A percentile compares a stretch with the other conserved stretches of the same genome.
These are phyloP conservation scores for Ochropleura plecta DNA, from an alignment of 2,888 invertebrate genomes.

Conservation along the genomic window DNA sequence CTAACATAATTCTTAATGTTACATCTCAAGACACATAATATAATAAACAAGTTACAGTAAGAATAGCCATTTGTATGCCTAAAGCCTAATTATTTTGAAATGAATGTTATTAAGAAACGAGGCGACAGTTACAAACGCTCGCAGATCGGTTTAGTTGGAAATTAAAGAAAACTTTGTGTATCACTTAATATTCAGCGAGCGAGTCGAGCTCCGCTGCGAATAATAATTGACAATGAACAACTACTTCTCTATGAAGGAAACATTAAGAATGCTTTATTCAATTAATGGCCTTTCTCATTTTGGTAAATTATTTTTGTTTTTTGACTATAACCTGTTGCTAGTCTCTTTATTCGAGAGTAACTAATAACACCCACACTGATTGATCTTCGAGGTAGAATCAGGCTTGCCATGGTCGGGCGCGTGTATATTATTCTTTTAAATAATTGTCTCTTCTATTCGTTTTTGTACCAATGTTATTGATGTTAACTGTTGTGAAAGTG, in stretches of 20 bases:
- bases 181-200: slow-evolving; percentile 55
- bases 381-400: not conserved
- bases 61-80: slow-evolving; percentile 1
- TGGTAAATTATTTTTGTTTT: not conserved
- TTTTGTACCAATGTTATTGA: not conserved
- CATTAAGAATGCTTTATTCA: slow-evolving; percentile 11
- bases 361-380: not conserved
- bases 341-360: not conserved
- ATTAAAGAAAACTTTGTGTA: slow-evolving; percentile 54
- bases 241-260: slow-evolving; percentile 12
- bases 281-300: slow-evolving; percentile 17
- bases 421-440: not conserved
- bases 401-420: too few species aligned
- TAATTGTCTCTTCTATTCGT: not conserved
- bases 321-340: not conserved
- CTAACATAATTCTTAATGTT: not conserved
- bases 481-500: too few species aligned
- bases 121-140: slow-evolving; percentile 45
- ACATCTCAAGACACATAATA: slow-evolving; percentile 1
- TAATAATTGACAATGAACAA: slow-evolving; percentile 26
- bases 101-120: slow-evolving; percentile 33
- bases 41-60: slow-evolving; percentile 16
- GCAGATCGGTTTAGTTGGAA: slow-evolving; percentile 46
- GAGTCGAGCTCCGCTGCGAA: slow-evolving; percentile 4
- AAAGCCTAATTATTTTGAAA: slow-evolving; percentile 43